Conservation (phyloP, 2,797 vertebrate genomes). For the Lacerta agilis region DNA sequence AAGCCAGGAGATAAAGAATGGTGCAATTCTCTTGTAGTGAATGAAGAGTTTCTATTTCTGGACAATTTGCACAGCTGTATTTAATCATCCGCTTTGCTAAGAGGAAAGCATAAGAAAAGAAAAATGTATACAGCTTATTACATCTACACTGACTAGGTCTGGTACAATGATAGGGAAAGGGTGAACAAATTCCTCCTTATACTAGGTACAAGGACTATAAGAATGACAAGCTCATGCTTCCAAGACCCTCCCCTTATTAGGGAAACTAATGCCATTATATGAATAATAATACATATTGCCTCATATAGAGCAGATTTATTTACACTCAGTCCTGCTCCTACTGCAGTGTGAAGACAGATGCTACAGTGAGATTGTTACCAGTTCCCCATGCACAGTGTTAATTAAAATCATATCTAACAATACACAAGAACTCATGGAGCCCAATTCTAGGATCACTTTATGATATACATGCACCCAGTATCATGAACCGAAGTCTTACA, state of each 20-base stretch:
- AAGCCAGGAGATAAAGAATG: slow-evolving; percentile 4
- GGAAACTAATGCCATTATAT: background rate
- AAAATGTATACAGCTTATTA: slow-evolving; percentile 29
- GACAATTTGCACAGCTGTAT: slow-evolving; percentile 51
- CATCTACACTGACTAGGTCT: background rate
- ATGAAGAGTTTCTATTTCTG: slow-evolving; percentile 18
- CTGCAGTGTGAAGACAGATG: background rate
- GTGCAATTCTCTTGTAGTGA: slow-evolving; percentile 8
- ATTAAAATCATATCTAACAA: background rate
- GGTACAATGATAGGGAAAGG: background rate
- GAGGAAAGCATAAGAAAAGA: slow-evolving; percentile 13
- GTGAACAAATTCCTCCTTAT: background rate
- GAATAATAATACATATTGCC: background rate
- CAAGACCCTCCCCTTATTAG: background rate
- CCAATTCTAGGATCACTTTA: background rate
- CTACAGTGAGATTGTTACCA: background rate
- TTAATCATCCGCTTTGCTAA: slow-evolving; percentile 52
- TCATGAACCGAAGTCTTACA: background rate
- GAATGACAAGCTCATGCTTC: background rate
- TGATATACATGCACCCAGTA: background rate
- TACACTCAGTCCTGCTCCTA: background rate
- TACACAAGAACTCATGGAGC: background rate
- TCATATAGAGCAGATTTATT: background rate
- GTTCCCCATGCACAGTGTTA: background rate
- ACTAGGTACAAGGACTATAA: background rate